A percentile compares a stretch with the other conserved stretches of the same genome.
phyloP scores from a whole-genome alignment of 1,140 invertebrate genomes.

The Saccostrea cuccullata region DNA sequence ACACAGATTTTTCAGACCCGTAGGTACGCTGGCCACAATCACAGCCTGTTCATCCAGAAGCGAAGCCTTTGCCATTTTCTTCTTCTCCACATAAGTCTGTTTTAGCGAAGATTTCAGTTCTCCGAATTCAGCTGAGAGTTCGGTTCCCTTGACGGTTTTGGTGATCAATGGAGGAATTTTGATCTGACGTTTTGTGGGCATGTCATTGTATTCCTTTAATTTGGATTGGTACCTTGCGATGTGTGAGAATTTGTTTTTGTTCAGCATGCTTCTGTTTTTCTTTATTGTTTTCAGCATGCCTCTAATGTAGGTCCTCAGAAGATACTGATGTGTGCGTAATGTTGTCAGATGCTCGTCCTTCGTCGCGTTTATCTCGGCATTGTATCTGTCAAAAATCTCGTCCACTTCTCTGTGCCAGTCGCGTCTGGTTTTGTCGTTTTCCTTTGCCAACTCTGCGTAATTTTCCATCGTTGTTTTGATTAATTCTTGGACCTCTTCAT shows the following conservation, averaged over 20 bases:
- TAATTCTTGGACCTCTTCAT: not conserved
- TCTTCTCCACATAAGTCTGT: slow-evolving; percentile 11
- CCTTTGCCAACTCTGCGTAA: not conserved
- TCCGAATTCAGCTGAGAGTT: not conserved
- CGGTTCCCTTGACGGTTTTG: not conserved
- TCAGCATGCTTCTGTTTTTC: not conserved
- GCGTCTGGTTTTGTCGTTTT: not conserved
- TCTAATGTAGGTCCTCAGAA: not conserved
- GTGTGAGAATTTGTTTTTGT: not conserved
- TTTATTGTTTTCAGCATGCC: slow-evolving; percentile 12
- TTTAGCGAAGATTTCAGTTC: not conserved
- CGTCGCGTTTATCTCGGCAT: not conserved
- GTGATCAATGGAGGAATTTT: not conserved
- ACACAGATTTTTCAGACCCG: not conserved
- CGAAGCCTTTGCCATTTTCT: not conserved
- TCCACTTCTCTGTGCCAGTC: not conserved
- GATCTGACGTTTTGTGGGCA: not conserved
- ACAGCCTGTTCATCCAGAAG: not conserved
- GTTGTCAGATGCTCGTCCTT: not conserved
- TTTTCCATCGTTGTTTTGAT: not conserved
- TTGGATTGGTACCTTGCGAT: not conserved
- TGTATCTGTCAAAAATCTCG: not conserved
- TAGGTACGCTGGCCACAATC: not conserved
- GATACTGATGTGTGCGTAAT: slow-evolving; percentile 5
- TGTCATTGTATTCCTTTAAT: slow-evolving; percentile 11